These are phyloP conservation scores for Tylochromis polylepis DNA, from an alignment of 2,113 vertebrate species.

Conservation along the genomic window DNA sequence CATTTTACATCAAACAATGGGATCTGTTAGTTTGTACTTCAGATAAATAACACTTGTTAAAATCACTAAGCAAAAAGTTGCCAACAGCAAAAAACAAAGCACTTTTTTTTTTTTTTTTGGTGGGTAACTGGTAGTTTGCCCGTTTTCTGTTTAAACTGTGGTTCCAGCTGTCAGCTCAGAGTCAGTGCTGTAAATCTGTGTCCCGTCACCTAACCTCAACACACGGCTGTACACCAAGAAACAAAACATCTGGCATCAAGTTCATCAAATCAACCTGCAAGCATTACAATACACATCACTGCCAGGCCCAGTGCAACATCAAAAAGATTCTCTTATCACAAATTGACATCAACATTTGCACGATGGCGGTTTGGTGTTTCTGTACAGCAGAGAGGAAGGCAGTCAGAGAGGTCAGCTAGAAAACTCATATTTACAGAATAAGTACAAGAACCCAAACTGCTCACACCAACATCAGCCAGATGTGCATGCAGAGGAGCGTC, in stretches of 20 bases:
- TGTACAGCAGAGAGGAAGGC: conserved; percentile 7
- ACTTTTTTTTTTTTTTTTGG: not conserved
- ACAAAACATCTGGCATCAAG: not conserved
- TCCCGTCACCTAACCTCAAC: not conserved
- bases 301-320: not conserved
- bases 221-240: not conserved
- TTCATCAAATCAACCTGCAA: not conserved
- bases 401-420: not conserved
- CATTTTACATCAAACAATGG: not conserved
- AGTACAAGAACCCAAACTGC: not conserved
- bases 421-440: conserved; percentile 14
- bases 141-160: not conserved
- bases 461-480: not conserved
- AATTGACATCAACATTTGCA: conserved; percentile 14
- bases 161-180: not conserved
- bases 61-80: not conserved
- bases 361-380: not conserved
- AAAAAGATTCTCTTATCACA: not conserved
- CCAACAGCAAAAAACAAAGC: not conserved
- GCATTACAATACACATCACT: not conserved
- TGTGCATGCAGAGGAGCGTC: conserved; percentile 8
- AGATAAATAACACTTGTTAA: not conserved
- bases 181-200: not conserved
- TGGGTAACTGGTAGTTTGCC: not conserved
- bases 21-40: not conserved